Evolutionary conservation across 2,888 invertebrate genomes (phyloP).

Genomic region (Leptopilina myrica): DNA sequence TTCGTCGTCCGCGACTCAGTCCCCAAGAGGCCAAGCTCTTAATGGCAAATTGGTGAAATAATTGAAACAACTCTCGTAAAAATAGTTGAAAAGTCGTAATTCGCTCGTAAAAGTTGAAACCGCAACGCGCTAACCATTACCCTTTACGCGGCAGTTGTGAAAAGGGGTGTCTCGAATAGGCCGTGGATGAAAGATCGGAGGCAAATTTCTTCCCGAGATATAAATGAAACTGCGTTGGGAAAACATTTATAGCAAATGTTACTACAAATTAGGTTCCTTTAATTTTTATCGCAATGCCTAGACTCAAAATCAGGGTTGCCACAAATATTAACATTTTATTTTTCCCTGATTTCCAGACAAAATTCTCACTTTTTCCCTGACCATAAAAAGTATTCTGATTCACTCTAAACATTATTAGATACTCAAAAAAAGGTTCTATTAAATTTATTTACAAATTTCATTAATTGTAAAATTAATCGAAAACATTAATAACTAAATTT

Average conservation of each 20-base stretch:
- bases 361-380: too few species aligned
- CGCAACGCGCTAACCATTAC: conserved; percentile 67
- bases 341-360: too few species aligned
- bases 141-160: conserved; percentile 57
- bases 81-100: conserved; percentile 76
- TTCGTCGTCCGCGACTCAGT: conserved; percentile 50
- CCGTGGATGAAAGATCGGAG: conserved; percentile 39
- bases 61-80: conserved; percentile 77
- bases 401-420: too few species aligned
- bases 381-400: too few species aligned
- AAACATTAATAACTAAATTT: too few species aligned
- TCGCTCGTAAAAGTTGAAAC: conserved; percentile 71
- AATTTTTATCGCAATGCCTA: too few species aligned
- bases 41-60: conserved; percentile 77
- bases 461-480: too few species aligned
- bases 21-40: conserved; percentile 67
- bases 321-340: too few species aligned
- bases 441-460: too few species aligned
- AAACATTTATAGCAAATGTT: conserved; percentile 5
- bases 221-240: conserved; percentile 9
- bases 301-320: too few species aligned
- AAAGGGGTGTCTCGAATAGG: conserved; percentile 50
- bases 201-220: conserved; percentile 19
- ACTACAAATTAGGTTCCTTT: neutral
- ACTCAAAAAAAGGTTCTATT: too few species aligned